phyloP scores from a whole-genome alignment of 1,140 invertebrate genomes.

The Dreissena polymorpha region DNA sequence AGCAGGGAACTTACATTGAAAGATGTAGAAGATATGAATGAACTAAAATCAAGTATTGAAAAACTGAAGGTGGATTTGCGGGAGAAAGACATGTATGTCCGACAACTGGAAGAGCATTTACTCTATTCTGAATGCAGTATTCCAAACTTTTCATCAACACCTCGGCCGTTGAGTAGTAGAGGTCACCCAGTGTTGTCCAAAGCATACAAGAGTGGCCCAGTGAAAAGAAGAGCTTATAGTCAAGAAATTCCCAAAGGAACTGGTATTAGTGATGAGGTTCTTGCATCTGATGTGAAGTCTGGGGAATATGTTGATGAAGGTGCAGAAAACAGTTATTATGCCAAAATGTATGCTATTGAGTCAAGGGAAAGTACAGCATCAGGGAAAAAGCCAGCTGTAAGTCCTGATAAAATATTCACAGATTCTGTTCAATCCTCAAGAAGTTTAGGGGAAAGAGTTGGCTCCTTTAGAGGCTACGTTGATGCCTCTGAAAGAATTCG shows the following conservation, averaged over 20 bases:
- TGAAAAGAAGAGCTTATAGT: conserved; percentile 32
- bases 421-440: neutral
- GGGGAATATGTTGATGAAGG: neutral
- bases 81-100: conserved; percentile 64
- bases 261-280: neutral
- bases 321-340: neutral
- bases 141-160: conserved; percentile 34
- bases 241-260: conserved; percentile 12
- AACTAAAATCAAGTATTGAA: conserved; percentile 49
- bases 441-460: conserved; percentile 8
- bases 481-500: conserved; percentile 47
- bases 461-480: conserved; percentile 16
- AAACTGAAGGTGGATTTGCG: conserved; percentile 53
- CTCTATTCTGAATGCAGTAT: conserved; percentile 31
- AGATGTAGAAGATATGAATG: conserved; percentile 55
- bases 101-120: conserved; percentile 63
- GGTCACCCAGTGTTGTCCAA: conserved; percentile 31
- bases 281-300: neutral
- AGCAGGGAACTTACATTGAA: conserved; percentile 46
- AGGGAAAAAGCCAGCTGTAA: neutral
- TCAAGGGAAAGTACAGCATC: neutral
- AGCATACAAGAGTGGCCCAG: conserved; percentile 3
- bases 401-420: neutral
- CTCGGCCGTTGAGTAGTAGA: conserved; percentile 28
- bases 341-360: neutral